Conservation (phyloP, 1,140 invertebrate genomes). For the Anthonomus grandis region DNA sequence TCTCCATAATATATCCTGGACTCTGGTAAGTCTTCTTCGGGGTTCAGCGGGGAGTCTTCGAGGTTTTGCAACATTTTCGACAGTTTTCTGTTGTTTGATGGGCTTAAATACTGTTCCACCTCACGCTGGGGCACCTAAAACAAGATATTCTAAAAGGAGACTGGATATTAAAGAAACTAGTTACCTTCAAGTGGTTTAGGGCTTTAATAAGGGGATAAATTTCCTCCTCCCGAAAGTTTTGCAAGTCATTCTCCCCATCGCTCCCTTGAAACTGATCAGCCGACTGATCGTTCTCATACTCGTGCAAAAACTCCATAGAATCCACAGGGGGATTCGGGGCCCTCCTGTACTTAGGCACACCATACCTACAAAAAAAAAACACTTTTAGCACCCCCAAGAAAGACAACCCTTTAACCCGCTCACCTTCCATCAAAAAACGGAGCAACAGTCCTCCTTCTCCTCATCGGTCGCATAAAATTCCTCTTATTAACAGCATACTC, state of each 20-base stretch:
- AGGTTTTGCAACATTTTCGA: slow-evolving; percentile 29
- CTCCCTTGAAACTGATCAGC: background rate
- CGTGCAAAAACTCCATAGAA: slow-evolving; percentile 19
- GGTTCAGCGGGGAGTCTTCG: slow-evolving; percentile 31
- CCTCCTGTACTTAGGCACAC: slow-evolving; percentile 19
- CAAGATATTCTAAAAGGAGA: background rate
- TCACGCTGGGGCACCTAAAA: slow-evolving; percentile 34
- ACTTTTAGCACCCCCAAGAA: too few relatives aligned
- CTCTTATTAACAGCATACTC: slow-evolving; percentile 38
- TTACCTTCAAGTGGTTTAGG: slow-evolving; percentile 28
- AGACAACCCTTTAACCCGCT: too few relatives aligned
- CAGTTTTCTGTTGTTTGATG: slow-evolving; percentile 38
- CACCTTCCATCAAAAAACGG: slow-evolving; percentile 24
- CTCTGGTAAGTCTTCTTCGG: slow-evolving; percentile 50
- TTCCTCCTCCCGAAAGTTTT: slow-evolving; percentile 18
- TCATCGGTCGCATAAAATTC: slow-evolving; percentile 41
- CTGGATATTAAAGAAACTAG: background rate
- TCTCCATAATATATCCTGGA: slow-evolving; percentile 55
- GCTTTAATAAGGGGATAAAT: slow-evolving; percentile 35
- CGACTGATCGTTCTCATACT: slow-evolving; percentile 15
- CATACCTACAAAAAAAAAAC: slow-evolving; percentile 10
- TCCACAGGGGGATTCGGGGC: slow-evolving; percentile 21
- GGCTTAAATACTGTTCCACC: slow-evolving; percentile 37
- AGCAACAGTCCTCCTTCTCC: slow-evolving; percentile 32
- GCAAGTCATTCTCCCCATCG: slow-evolving; percentile 2